Evolutionary conservation across 1,140 invertebrate genomes (phyloP), one percentile per base, ranked within the genome.

Genomic region (Phocides pigmalion): DNA sequence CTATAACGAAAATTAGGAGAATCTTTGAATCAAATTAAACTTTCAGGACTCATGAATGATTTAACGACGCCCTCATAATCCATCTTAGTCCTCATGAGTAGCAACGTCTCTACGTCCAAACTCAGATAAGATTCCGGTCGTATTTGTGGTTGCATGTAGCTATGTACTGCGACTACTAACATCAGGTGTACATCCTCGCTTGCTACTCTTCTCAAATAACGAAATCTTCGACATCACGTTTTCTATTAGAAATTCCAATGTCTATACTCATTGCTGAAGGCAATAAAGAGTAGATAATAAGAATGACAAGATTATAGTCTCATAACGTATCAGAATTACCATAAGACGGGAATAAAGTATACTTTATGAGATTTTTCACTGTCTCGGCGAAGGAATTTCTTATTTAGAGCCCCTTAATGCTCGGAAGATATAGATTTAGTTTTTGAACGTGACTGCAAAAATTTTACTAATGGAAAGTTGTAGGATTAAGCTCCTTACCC

Each of bases 281-380:
- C n/a, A n/a, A n/a, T n/a, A n/a, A n/a, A n/a, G n/a, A n/a, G 5
- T 22, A 28, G 12, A 58, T 28, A 44, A 44, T 11, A 46, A 32
- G 22, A 39, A 49, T 20, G 42, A 16, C n/a, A 22, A 49, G 49
- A 61, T 61, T 49, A 20, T 16, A 22, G 41, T 32, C 54, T 66
- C 59, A 66, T 63, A 61, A 44, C 58, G 54, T 56, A 63, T 54
- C 9, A 59, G 16, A n/a, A 62, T 66, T 59, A 68, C 35, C 66
- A 68, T 72, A 70, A 64, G 42, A 65, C 39, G n/a, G 16, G 54
- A 61, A 72, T 66, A 70, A 64, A 70, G 35, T 11, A 15, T 15
- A 39, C 32, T 67, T 62, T 62, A 62, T 61, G 58, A 39, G 28
- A 58, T 32, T 39, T 49, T 61, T 61, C 44, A 61, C 25, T 39